Evolutionary conservation across 2,888 invertebrate genomes (phyloP), one percentile per base, ranked within the genome.

Genomic region (Anticlea derivata): DNA sequence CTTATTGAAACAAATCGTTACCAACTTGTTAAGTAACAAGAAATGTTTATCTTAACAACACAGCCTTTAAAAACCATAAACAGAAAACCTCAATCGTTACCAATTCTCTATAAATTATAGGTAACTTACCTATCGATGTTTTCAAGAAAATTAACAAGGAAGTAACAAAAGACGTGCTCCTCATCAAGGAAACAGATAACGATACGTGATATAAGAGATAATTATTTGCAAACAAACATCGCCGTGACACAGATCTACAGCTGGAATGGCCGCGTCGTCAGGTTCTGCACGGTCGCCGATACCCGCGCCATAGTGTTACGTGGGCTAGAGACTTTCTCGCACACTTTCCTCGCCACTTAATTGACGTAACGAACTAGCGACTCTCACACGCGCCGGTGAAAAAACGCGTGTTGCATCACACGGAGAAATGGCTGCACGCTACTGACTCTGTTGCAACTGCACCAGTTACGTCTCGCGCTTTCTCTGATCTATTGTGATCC

Each of bases 361-460:
- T 88, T 86, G 87, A 89, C 88, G 89, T 89, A 90, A 88, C 85
- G 75, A 84, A 79, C 80, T 77, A 84, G 75, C 79, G 75, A 81
- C 83, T 85, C 87, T 85, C 87, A 81, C 85, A 82, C 83, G 78
- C 86, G 80, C 73, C 65, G 75, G 71, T 70, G 68, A 83, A 88
- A 86, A 86, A 87, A 86, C 79, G 75, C 72, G 62, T 61, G 83
- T 89, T 89, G 85, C 89, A 88, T 89, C 89, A 89, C 81, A 75
- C 73, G 80, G 86, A 87, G 87, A 88, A 89, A 88, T 88, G 83
- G 78, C 75, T 86, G 88, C 87, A 86, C 84, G 86, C 85, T 66
- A 84, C 78, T 74, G 68, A 73, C 67, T 75, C 77, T 78, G 73
- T 82, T 84, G 85, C 85, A 81, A 82, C 76, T 86, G 86, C 83